Evolutionary conservation across 2,113 vertebrate species (phyloP), one percentile per base, ranked within the genome.

Genomic region (Picathartes gymnocephalus): DNA sequence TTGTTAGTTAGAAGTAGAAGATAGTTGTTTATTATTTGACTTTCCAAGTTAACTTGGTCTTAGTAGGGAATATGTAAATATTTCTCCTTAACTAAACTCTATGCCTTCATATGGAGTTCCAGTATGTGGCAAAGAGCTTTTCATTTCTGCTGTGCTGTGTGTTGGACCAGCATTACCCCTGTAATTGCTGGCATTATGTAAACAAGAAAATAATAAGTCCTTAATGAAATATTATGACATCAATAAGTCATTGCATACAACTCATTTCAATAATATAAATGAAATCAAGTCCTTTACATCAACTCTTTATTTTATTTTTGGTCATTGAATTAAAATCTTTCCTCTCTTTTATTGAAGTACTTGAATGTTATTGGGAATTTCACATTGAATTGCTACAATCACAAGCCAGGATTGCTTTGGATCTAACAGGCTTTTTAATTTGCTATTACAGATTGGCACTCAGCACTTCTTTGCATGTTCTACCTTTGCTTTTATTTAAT

Each of bases 201-300:
- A 94, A 95, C 81, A 95, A 69, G 70, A 78, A 87, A 90, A 94
- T 80, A 92, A 81, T 79, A 78, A 92, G 57, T 64, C 86, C 65
- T 86, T 95, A 95, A 93, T 93, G 77, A 80, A 93, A 84, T 90
- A 96, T 92, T 88, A 28, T 72, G 50, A 31, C 69, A 94, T 84
- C 70, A 94, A 78, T 88, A 92, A 85, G 60, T 87, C 94, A 83
- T 56, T 88, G 45, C 39, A 66, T 84, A 56, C 18, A 86, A 51
- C 81, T 92, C n/a, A 62, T 54, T 95, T 91, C 44, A 87, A 60
- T 80, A 50, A 81, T 50, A 87, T 66, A 53, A 92, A 31, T 88
- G 51, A 92, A 94, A 86, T 85, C 44, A 79, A 96, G 60, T 61
- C 61, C 37, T 58, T 90, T 73, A 53, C 37, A 91, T 87, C 30